Evolutionary conservation across 2,888 invertebrate species (phyloP).

Genomic region (Torymus aiolomorphi): DNA sequence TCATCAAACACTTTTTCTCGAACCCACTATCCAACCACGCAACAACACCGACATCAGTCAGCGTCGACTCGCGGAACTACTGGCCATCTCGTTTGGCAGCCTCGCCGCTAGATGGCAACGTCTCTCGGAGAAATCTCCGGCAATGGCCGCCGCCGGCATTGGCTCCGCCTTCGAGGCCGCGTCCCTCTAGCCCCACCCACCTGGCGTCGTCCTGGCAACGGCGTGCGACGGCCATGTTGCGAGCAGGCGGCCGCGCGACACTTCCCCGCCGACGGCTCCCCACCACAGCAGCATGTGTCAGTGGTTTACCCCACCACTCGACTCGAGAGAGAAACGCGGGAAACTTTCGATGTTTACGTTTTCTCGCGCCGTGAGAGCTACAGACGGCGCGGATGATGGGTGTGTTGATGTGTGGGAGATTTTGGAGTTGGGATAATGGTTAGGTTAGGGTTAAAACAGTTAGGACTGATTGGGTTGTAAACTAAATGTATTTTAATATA

Average conservation of each 20-base stretch:
- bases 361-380: background rate
- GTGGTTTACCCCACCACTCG: too few species aligned
- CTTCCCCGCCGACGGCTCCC: slow-evolving; percentile 56
- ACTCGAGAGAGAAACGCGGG: slow-evolving; percentile 49
- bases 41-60: background rate
- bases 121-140: slow-evolving; percentile 65
- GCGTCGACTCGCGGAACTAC: background rate
- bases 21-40: too few species aligned
- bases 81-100: background rate
- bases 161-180: slow-evolving; percentile 67
- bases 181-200: slow-evolving; percentile 58
- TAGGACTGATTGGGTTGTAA: too few species aligned
- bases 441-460: too few species aligned
- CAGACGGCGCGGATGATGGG: too few species aligned
- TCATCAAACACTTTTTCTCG: too few species aligned
- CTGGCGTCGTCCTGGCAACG: slow-evolving; percentile 68
- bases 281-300: slow-evolving; percentile 34
- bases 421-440: too few species aligned
- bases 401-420: too few species aligned
- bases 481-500: too few species aligned
- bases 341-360: slow-evolving; percentile 44
- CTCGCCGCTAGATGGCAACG: slow-evolving; percentile 67
- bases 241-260: slow-evolving; percentile 68
- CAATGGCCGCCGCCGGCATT: slow-evolving; percentile 68
- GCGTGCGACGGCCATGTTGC: slow-evolving; percentile 68